phyloP scores from a whole-genome alignment of 2,797 vertebrate genomes.

The Megalops cyprinoides region DNA sequence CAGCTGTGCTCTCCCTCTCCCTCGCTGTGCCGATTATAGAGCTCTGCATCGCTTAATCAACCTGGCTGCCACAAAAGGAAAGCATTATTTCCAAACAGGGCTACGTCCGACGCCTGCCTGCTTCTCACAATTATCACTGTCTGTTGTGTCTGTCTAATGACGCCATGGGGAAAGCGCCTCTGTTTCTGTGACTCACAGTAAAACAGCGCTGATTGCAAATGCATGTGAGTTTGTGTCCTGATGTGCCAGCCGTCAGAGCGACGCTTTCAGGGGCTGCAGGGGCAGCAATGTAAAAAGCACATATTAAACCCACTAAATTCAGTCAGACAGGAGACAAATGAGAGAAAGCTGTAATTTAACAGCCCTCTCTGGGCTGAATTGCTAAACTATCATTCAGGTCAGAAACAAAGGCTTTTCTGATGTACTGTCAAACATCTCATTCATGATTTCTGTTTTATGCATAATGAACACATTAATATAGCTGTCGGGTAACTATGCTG shows the following conservation, averaged over 20 bases:
- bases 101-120: too few species aligned
- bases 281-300: background rate
- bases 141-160: too few species aligned
- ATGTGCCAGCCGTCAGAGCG: too few species aligned
- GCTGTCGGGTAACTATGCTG: background rate
- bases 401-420: background rate
- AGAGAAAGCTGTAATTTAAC: constrained; percentile 13
- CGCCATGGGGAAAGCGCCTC: too few species aligned
- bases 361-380: background rate
- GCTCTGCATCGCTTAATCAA: too few species aligned
- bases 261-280: background rate
- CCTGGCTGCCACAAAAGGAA: too few species aligned
- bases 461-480: constrained; percentile 2
- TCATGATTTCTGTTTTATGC: background rate
- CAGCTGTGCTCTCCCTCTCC: background rate
- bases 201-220: too few species aligned
- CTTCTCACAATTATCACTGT: too few species aligned
- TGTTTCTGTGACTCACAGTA: too few species aligned
- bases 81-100: too few species aligned
- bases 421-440: background rate
- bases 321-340: background rate
- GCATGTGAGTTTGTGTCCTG: too few species aligned
- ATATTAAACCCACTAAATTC: background rate
- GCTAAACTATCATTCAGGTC: background rate
- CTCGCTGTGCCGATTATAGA: too few species aligned